These are phyloP conservation scores for Oscheius sp. DNA, from an alignment of 2,888 invertebrate species.

Conservation along the genomic window DNA sequence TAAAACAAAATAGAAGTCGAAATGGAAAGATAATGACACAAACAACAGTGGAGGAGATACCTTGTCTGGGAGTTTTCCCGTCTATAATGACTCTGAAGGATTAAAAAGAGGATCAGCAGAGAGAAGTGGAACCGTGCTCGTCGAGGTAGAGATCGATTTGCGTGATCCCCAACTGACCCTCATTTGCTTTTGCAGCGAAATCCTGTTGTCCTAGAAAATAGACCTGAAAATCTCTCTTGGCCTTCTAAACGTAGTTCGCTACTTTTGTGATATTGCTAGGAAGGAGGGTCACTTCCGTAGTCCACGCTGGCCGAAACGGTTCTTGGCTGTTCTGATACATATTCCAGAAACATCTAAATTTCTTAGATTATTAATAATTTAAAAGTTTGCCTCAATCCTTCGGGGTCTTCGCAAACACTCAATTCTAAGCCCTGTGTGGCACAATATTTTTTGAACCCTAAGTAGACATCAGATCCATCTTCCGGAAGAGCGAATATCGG, in stretches of 20 bases:
- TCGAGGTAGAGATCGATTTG: slow-evolving; percentile 55
- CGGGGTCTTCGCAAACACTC: slow-evolving; percentile 53
- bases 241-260: background rate
- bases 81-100: slow-evolving; percentile 25
- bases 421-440: slow-evolving; percentile 56
- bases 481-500: slow-evolving; percentile 53
- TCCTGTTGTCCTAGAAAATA: slow-evolving; percentile 57
- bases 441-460: slow-evolving; percentile 59
- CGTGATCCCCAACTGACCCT: slow-evolving; percentile 59
- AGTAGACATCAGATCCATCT: slow-evolving; percentile 49
- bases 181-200: slow-evolving; percentile 45
- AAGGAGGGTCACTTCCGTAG: slow-evolving; percentile 53
- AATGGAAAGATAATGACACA: slow-evolving; percentile 14
- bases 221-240: slow-evolving; percentile 41
- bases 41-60: slow-evolving; percentile 16
- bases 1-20: background rate
- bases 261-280: slow-evolving; percentile 53
- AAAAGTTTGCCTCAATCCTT: slow-evolving; percentile 39
- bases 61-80: slow-evolving; percentile 10
- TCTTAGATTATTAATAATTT: background rate
- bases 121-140: slow-evolving; percentile 47
- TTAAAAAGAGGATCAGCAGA: slow-evolving; percentile 44
- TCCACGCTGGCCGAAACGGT: slow-evolving; percentile 56
- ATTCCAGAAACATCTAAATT: slow-evolving; percentile 55
- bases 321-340: slow-evolving; percentile 51